Base-by-base conservation (phyloP, 2,888 invertebrate genomes). In the Rhagonycha fulva region DNA sequence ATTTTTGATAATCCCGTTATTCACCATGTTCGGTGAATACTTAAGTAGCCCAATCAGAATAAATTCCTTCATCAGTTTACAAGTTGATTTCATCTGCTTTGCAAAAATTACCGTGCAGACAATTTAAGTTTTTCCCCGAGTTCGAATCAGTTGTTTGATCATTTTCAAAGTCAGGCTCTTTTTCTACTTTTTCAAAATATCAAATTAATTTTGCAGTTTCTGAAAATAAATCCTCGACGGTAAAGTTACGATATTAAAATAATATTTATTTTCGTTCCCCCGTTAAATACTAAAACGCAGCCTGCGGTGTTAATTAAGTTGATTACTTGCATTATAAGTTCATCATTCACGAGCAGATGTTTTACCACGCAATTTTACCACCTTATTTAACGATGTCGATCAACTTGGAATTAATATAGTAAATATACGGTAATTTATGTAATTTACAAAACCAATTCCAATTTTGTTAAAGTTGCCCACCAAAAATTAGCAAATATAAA, bases 311-410 rank as follows among this genome's bases (percentile, higher is more conserved):
- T 80, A 80, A 80, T 80, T 78, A 80, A 78, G 71, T 80, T 75
- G 79, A 80, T 79, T 80, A 80, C 77, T 67, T 75, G 78, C 74
- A 80, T 79, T 80, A 80, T 79, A 78, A 78, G 77, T 79, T 80
- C 80, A 80, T 80, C 78, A 78, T 77, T 80, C 80, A 80, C 75
- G 75, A 74, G 77, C 80, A 79, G 80, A 80, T 80, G 79, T 79
- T 79, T 72, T 74, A 78, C 74, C 66, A 61, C 68, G 74, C 62
- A 63, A 68, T 68, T 75, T 76, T 76, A 70, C 78, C 78, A 77
- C 78, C 78, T 80, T 32, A 71, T 26, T 76, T 78, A 78, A 79
- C 73, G 74, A 75, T 73, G 73, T 66, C 47, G 74, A 62, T 76
- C 78, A 76, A 79, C 76, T 78, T 78, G 19, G 62, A 12, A 24